Percentiles rank a stretch among this genome's conserved stretches.
phyloP scores from a whole-genome alignment of 2,888 invertebrate species.

The Odontocerum albicorne region DNA sequence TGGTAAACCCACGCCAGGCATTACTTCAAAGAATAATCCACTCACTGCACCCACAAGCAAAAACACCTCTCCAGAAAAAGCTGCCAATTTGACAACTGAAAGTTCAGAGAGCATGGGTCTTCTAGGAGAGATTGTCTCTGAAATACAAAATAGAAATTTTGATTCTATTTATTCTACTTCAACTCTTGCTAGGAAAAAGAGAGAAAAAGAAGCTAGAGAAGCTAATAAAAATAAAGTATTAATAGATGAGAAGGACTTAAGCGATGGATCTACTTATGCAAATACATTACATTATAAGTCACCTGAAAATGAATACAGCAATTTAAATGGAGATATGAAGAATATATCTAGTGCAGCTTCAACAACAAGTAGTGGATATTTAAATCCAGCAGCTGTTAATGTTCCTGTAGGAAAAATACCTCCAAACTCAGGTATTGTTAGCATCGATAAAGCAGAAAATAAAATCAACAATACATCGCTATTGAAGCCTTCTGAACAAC shows the following conservation, averaged over 20 bases:
- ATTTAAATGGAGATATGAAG: constrained; percentile 54
- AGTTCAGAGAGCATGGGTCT: constrained; percentile 74
- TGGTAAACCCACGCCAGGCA: constrained; percentile 43
- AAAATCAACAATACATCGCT: constrained; percentile 36
- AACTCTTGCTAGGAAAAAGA: constrained; percentile 66
- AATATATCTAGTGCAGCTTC: constrained; percentile 62
- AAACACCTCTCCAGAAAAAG: constrained; percentile 47
- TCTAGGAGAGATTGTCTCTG: constrained; percentile 83
- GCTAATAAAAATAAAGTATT: constrained; percentile 42
- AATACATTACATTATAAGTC: constrained; percentile 62
- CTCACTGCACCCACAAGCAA: constrained; percentile 46
- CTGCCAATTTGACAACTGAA: constrained; percentile 50
- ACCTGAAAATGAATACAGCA: constrained; percentile 65
- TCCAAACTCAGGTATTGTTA: constrained; percentile 38
- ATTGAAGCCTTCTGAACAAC: constrained; percentile 14
- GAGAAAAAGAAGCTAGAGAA: constrained; percentile 48
- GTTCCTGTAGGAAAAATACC: constrained; percentile 57
- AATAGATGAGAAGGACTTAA: constrained; percentile 32
- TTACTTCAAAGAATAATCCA: constrained; percentile 39
- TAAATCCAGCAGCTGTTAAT: constrained; percentile 72
- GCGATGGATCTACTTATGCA: constrained; percentile 60
- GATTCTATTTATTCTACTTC: constrained; percentile 86
- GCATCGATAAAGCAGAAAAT: constrained; percentile 40
- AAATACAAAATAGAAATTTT: constrained; percentile 83
- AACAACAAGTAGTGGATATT: constrained; percentile 72